These are phyloP conservation scores for Gadus macrocephalus DNA, from an alignment of 2,113 vertebrate species.

Conservation along the genomic window DNA sequence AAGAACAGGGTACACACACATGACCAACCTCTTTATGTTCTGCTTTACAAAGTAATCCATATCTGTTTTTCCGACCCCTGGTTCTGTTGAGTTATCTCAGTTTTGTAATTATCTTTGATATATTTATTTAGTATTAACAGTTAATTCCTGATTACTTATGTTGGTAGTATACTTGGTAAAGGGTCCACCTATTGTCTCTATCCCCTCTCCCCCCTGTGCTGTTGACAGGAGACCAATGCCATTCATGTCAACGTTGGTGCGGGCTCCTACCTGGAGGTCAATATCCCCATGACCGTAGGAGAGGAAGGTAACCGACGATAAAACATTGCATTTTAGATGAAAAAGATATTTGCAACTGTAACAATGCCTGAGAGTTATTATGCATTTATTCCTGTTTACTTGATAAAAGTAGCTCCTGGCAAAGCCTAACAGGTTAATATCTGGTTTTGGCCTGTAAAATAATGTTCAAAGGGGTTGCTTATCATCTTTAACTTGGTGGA, in stretches of 20 bases:
- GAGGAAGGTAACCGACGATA: constrained; percentile 78
- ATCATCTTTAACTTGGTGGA: no score
- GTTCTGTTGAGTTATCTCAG: constrained; percentile 8
- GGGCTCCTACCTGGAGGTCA: constrained; percentile 98
- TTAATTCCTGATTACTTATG: not conserved
- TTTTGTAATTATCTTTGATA: not conserved
- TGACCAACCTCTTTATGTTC: not conserved
- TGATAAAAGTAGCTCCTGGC: no score
- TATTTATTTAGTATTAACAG: not conserved
- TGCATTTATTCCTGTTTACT: no score
- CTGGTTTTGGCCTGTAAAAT: no score
- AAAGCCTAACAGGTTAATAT: no score
- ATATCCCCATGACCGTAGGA: constrained; percentile 94
- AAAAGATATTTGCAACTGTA: no score
- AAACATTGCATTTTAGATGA: no score
- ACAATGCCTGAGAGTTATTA: no score
- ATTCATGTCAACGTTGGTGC: constrained; percentile 99
- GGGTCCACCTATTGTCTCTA: constrained; percentile 10
- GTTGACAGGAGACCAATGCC: constrained; percentile 91
- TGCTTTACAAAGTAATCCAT: no score
- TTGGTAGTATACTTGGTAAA: constrained; percentile 3
- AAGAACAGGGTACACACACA: constrained; percentile 87
- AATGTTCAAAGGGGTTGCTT: no score
- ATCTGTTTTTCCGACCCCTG: not conserved
- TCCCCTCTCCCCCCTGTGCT: constrained; percentile 21